phyloP scores from a whole-genome alignment of 1,140 invertebrate species.

The Scaptomyza hsui region DNA sequence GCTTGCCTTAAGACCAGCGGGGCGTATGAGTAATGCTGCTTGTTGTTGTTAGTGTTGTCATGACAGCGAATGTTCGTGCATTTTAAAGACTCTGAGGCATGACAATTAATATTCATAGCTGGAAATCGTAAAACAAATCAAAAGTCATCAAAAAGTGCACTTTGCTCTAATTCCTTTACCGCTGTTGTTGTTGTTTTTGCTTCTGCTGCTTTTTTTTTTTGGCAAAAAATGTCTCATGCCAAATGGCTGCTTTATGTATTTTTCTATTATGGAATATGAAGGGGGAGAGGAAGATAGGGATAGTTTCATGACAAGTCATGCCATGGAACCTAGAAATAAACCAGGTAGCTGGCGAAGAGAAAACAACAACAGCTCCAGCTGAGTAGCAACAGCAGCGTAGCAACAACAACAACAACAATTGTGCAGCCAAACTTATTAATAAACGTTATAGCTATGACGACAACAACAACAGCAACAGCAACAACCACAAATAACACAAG shows the following conservation, averaged over 20 bases:
- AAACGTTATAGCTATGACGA: constrained; percentile 76
- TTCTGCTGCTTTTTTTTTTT: constrained; percentile 3
- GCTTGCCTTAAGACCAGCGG: constrained; percentile 12
- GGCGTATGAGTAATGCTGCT: constrained; percentile 50
- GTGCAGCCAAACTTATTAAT: constrained; percentile 72
- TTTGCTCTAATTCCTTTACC: constrained; percentile 72
- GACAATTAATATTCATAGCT: constrained; percentile 81
- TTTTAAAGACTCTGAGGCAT: constrained; percentile 69
- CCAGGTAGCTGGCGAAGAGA: constrained; percentile 13
- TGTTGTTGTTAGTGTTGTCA: constrained; percentile 53
- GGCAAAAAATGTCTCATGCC: constrained; percentile 28
- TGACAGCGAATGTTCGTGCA: constrained; percentile 68
- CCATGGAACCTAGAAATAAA: constrained; percentile 26
- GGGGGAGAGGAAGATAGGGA: too few species aligned
- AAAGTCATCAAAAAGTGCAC: constrained; percentile 82
- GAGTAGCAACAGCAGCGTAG: constrained; percentile 61
- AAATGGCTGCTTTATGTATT: constrained; percentile 1
- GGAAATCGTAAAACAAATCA: constrained; percentile 79
- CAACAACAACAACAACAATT: constrained; percentile 62
- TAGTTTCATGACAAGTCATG: constrained; percentile 68
- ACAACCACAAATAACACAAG: constrained; percentile 5
- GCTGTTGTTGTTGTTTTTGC: too few species aligned
- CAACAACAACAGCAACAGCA: constrained; percentile 39
- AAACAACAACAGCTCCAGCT: constrained; percentile 45
- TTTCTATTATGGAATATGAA: constrained; percentile 19